Conservation (phyloP, 2,888 invertebrate species). For the Drosophila anceps region DNA sequence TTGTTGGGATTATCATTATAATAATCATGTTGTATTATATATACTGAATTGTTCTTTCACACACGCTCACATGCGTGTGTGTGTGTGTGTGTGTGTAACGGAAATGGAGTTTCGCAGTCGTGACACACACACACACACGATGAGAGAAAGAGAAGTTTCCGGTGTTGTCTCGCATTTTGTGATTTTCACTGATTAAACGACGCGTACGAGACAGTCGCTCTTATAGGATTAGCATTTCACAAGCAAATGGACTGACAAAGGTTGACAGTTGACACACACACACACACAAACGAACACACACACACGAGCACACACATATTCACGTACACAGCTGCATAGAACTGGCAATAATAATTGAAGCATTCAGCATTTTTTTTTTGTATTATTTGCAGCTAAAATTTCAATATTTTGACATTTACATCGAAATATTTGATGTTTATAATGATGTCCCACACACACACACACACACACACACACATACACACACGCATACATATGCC, state of each 20-base stretch:
- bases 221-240: slow-evolving; percentile 77
- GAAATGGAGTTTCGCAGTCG: slow-evolving; percentile 78
- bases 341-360: slow-evolving; percentile 26
- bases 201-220: slow-evolving; percentile 41
- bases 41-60: slow-evolving; percentile 10
- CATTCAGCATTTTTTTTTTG: slow-evolving; percentile 43
- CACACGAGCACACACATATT: slow-evolving; percentile 8
- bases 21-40: slow-evolving; percentile 4
- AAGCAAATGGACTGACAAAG: slow-evolving; percentile 77
- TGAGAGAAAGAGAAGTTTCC: slow-evolving; percentile 53
- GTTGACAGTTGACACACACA: slow-evolving; percentile 72
- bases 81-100: slow-evolving; percentile 31
- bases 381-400: slow-evolving; percentile 35
- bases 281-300: slow-evolving; percentile 18
- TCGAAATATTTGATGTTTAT: slow-evolving; percentile 37
- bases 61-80: neutral
- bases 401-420: slow-evolving; percentile 54
- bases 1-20: neutral
- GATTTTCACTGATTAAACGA: slow-evolving; percentile 67
- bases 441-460: too few species aligned
- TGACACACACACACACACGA: slow-evolving; percentile 34
- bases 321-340: slow-evolving; percentile 21
- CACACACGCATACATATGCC: neutral
- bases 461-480: neutral
- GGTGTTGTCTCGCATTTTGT: slow-evolving; percentile 47